Percentiles rank a stretch among this genome's conserved stretches.
Evolutionary conservation across 1,140 invertebrate genomes (phyloP).

Genomic region (Lutraria rhynchaena): DNA sequence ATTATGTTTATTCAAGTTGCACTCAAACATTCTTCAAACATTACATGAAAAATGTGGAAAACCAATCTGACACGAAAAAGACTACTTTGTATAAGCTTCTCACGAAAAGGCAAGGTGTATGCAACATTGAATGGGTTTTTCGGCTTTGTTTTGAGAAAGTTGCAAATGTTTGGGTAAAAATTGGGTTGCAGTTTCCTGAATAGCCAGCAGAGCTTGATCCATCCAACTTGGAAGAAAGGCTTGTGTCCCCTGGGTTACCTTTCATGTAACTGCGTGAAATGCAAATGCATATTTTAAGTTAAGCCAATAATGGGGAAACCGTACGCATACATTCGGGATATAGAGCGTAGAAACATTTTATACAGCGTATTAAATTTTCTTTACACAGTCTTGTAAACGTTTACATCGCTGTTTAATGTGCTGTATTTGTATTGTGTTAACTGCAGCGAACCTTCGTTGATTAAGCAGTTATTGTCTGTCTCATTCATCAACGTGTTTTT

Average conservation of each 20-base stretch:
- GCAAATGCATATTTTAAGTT: too few species aligned
- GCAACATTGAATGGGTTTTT: conserved; percentile 11
- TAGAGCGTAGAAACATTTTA: too few species aligned
- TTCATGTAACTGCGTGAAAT: conserved; percentile 48
- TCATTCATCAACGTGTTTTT: too few species aligned
- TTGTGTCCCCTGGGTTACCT: conserved; percentile 33
- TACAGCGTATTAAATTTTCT: too few species aligned
- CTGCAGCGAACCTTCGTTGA: too few species aligned
- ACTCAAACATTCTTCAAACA: conserved; percentile 55
- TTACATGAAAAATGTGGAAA: conserved; percentile 37
- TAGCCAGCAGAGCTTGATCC: conserved; percentile 49
- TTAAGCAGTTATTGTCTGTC: too few species aligned
- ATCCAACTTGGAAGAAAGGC: conserved; percentile 39
- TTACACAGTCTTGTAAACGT: too few species aligned
- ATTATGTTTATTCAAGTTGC: conserved; percentile 52
- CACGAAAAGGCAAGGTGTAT: neutral
- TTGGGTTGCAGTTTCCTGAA: conserved; percentile 58
- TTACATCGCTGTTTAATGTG: too few species aligned
- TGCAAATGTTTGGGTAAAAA: conserved; percentile 48
- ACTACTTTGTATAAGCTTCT: conserved; percentile 1
- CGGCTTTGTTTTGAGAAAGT: conserved; percentile 22
- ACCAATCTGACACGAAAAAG: neutral
- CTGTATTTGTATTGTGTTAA: too few species aligned
- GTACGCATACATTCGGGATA: too few species aligned
- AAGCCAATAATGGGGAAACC: too few species aligned